Conservation (phyloP, 1,140 invertebrate species). For the Conopomorpha cramerella region DNA sequence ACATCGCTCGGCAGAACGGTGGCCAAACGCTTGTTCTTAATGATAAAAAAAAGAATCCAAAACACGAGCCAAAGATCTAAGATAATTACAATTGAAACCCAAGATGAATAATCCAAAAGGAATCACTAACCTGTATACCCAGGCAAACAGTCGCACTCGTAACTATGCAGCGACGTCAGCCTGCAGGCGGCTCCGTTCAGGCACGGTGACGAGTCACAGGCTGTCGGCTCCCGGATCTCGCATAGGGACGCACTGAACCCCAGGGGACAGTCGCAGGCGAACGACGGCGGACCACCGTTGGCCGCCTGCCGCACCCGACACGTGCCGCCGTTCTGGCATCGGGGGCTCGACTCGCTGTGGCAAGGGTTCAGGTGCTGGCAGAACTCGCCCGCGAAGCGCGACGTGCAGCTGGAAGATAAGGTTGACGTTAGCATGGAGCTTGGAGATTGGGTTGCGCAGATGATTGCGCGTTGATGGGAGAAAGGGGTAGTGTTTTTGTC, state of each 20-base stretch:
- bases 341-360: conserved; percentile 73
- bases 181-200: conserved; percentile 84
- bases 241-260: conserved; percentile 92
- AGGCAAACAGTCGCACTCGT: conserved; percentile 80
- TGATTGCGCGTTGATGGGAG: too few species aligned
- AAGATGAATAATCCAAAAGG: conserved; percentile 3
- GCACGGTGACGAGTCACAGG: conserved; percentile 88
- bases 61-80: too few species aligned
- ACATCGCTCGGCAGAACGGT: too few species aligned
- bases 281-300: conserved; percentile 70
- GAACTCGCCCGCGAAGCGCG: conserved; percentile 89
- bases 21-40: too few species aligned
- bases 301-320: conserved; percentile 77
- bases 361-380: conserved; percentile 94
- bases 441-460: too few species aligned
- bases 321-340: conserved; percentile 92
- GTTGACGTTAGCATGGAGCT: too few species aligned
- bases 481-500: too few species aligned
- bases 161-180: conserved; percentile 75
- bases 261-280: conserved; percentile 84
- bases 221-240: conserved; percentile 87
- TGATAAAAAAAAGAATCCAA: too few species aligned
- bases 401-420: conserved; percentile 90
- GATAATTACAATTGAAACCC: too few species aligned
- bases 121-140: conserved; percentile 84